Evolutionary conservation across 1,140 invertebrate genomes (phyloP).

Genomic region (Caerostris extrusa): DNA sequence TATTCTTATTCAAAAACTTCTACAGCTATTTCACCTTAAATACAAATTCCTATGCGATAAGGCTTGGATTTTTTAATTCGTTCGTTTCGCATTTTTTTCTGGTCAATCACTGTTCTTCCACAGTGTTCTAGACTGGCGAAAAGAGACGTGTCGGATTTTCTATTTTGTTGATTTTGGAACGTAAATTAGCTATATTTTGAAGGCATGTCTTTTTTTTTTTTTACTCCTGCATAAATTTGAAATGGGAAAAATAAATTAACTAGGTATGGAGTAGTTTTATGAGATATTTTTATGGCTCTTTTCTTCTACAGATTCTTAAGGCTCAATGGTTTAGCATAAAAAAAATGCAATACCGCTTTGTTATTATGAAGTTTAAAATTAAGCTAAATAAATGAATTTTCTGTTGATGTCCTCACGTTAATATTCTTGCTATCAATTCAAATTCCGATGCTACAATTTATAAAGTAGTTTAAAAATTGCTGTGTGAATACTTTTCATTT

Average conservation of each 20-base stretch:
- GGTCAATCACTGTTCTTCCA: background rate
- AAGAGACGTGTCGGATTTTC: background rate
- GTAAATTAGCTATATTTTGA: background rate
- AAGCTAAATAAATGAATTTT: no score
- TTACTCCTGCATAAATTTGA: background rate
- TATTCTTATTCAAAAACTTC: constrained; percentile 72
- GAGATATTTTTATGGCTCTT: background rate
- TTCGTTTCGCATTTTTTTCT: background rate
- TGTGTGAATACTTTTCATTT: no score
- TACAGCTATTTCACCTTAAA: constrained; percentile 70
- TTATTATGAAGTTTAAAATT: no score
- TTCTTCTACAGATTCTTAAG: no score
- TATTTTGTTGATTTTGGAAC: background rate
- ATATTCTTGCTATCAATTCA: no score
- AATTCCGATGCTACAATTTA: no score
- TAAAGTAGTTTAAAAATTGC: no score
- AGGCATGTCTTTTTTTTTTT: no score
- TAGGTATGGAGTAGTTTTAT: constrained; percentile 11
- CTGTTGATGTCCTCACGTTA: no score
- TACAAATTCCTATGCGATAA: constrained; percentile 66
- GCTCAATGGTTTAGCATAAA: no score
- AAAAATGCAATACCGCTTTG: no score
- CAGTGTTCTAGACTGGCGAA: background rate
- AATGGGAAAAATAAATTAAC: background rate
- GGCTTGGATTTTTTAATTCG: constrained; percentile 4